A percentile compares a stretch with the other conserved stretches of the same genome.
phyloP scores from a whole-genome alignment of 2,888 invertebrate species.

The Didymodactylos carnosus region DNA sequence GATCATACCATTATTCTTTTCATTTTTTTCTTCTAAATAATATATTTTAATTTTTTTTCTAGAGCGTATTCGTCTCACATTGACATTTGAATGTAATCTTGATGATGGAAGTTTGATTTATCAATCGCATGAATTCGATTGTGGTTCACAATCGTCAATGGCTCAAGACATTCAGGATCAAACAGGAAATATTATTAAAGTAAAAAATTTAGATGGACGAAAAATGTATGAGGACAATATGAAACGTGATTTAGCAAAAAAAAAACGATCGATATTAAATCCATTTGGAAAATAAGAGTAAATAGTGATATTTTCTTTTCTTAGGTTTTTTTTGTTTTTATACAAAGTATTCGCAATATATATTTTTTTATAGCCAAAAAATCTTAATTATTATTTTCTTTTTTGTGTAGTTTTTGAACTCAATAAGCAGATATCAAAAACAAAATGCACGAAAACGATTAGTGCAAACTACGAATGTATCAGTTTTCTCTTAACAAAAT shows the following conservation, averaged over 20 bases:
- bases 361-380: background rate
- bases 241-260: background rate
- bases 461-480: background rate
- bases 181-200: background rate
- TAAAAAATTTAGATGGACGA: background rate
- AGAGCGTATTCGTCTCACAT: background rate
- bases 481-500: no score
- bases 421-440: background rate
- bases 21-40: no score
- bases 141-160: background rate
- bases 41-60: background rate
- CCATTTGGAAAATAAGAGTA: background rate
- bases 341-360: background rate
- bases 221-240: background rate
- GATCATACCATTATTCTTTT: no score
- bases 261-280: background rate
- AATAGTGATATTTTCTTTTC: background rate
- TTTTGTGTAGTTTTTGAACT: background rate
- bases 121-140: background rate
- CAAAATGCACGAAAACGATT: background rate
- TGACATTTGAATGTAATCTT: background rate
- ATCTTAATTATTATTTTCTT: background rate
- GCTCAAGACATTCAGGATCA: background rate
- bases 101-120: background rate
- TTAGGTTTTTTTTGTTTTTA: background rate